These are phyloP conservation scores for Drosophila ogumai DNA, from an alignment of 1,140 invertebrate species.

Conservation along the genomic window DNA sequence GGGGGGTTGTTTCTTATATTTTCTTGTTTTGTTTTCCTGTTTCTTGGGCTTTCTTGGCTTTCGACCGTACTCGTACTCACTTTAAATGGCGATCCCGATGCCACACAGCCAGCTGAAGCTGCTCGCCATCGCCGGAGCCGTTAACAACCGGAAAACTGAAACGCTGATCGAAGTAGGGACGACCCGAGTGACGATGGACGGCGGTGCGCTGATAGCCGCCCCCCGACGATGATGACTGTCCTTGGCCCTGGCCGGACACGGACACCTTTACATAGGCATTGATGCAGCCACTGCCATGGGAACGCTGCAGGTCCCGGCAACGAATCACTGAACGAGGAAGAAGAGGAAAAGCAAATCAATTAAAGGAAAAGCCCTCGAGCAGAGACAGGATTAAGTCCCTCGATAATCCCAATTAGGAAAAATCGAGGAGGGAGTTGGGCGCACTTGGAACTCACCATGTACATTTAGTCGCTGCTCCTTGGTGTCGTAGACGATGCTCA, in stretches of 20 bases:
- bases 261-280: constrained; percentile 86
- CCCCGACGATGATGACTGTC: neutral
- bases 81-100: constrained; percentile 86
- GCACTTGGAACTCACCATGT: constrained; percentile 83
- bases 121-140: constrained; percentile 26
- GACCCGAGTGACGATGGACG: constrained; percentile 85
- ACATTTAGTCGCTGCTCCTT: constrained; percentile 76
- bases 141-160: constrained; percentile 79
- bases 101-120: constrained; percentile 86
- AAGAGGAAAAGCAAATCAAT: neutral
- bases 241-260: constrained; percentile 25
- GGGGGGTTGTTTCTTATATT: constrained; percentile 3
- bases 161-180: constrained; percentile 86
- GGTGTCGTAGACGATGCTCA: constrained; percentile 61
- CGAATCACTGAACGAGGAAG: constrained; percentile 84
- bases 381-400: neutral
- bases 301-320: constrained; percentile 85
- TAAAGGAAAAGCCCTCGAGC: neutral
- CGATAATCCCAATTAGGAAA: constrained; percentile 10
- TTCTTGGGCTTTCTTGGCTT: constrained; percentile 32
- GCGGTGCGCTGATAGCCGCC: constrained; percentile 85
- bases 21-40: constrained; percentile 11
- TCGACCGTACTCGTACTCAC: constrained; percentile 85
- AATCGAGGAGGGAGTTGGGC: neutral
- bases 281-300: constrained; percentile 79